Evolutionary conservation across 2,797 vertebrate species (phyloP).

Genomic region (Pseudochromis fuscus): DNA sequence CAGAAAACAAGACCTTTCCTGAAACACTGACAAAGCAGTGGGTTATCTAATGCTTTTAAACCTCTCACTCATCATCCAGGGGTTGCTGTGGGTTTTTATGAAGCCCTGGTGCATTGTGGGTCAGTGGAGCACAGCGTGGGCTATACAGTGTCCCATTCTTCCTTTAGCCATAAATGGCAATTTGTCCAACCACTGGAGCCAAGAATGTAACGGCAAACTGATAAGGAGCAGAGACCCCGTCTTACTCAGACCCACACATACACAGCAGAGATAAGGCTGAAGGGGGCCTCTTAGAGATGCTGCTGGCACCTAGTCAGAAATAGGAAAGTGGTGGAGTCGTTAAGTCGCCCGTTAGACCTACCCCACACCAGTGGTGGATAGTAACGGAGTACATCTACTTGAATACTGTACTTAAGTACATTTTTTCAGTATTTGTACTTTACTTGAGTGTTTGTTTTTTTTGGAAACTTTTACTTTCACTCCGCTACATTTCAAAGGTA

Average conservation of each 20-base stretch:
- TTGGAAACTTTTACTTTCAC: no score
- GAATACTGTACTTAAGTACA: no score
- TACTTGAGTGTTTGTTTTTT: no score
- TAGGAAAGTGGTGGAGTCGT: constrained; percentile 54
- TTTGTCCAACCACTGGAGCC: constrained; percentile 57
- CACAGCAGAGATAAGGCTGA: constrained; percentile 64
- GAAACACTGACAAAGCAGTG: constrained; percentile 1
- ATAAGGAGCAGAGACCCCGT: constrained; percentile 74
- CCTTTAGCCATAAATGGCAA: constrained; percentile 80
- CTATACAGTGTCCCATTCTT: constrained; percentile 15
- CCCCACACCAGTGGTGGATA: no score
- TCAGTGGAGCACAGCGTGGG: constrained; percentile 45
- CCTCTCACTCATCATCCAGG: constrained; percentile 16
- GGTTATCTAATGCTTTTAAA: constrained; percentile 9
- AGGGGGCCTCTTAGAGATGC: constrained; percentile 50
- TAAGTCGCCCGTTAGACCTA: constrained; percentile 39
- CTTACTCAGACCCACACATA: constrained; percentile 39
- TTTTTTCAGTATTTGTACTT: no score
- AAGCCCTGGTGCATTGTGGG: constrained; percentile 77
- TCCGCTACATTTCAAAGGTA: no score
- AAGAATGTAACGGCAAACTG: constrained; percentile 81
- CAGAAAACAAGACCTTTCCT: background rate
- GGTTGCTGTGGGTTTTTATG: constrained; percentile 61
- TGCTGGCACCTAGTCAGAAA: constrained; percentile 67
- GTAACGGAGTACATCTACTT: no score